phyloP scores from a whole-genome alignment of 2,113 vertebrate genomes.

The Hydrochoerus hydrochaeris region DNA sequence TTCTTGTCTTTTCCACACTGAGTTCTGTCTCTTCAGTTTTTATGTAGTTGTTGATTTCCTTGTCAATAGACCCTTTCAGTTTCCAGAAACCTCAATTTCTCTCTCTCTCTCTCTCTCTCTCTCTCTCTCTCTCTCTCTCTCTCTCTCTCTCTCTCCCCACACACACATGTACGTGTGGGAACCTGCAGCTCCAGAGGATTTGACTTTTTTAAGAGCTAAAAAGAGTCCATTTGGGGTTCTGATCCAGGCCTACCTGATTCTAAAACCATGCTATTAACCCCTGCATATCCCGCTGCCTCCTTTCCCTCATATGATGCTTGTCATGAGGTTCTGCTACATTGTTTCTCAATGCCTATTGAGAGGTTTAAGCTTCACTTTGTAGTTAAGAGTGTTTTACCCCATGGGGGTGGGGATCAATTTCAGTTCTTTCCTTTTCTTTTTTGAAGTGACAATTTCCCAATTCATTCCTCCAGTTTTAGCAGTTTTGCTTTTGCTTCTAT shows the following conservation, averaged over 20 bases:
- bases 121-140: too few relatives aligned
- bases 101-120: neutral
- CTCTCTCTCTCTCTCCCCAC: too few relatives aligned
- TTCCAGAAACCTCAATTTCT: neutral
- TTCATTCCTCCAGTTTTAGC: slow-evolving; percentile 73
- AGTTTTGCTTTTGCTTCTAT: slow-evolving; percentile 76
- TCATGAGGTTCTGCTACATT: neutral
- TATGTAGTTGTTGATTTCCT: neutral
- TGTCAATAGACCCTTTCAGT: neutral
- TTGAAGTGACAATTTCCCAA: slow-evolving; percentile 65
- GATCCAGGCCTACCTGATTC: neutral
- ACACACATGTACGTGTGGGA: neutral
- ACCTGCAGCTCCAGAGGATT: neutral
- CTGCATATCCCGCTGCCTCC: accelerated
- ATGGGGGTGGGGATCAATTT: slow-evolving; percentile 18
- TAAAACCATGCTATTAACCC: neutral
- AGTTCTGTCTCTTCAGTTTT: neutral
- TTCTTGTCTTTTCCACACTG: neutral
- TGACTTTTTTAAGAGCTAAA: neutral
- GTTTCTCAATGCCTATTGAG: neutral
- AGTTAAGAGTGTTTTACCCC: slow-evolving; percentile 28
- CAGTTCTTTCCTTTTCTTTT: slow-evolving; percentile 61
- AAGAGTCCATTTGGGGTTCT: neutral
- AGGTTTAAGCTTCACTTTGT: slow-evolving; percentile 43
- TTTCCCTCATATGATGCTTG: neutral